phyloP scores from a whole-genome alignment of 2,888 invertebrate genomes.

The Pediacus dermestoides region DNA sequence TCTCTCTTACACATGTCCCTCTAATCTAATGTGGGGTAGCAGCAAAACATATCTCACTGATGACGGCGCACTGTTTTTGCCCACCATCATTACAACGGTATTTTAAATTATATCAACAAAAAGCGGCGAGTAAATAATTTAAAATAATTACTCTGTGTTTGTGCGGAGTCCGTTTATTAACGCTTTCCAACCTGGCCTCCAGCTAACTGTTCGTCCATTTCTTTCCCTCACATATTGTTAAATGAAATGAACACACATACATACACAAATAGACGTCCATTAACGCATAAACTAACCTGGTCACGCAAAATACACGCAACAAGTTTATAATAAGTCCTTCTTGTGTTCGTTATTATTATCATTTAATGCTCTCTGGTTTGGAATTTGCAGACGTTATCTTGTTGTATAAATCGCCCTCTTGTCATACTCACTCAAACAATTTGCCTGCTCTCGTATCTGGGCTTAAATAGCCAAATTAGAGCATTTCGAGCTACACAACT shows the following conservation, averaged over 20 bases:
- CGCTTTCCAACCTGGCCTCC: slow-evolving; percentile 7
- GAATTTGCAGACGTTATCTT: slow-evolving; percentile 30
- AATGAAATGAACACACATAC: too few species aligned
- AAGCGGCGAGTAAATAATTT: slow-evolving; percentile 22
- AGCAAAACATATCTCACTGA: slow-evolving; percentile 13
- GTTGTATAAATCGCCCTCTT: slow-evolving; percentile 30
- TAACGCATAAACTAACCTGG: too few species aligned
- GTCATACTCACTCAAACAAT: slow-evolving; percentile 29
- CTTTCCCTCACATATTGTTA: slow-evolving; percentile 4
- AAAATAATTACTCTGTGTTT: slow-evolving; percentile 18
- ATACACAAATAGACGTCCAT: too few species aligned
- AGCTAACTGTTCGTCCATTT: neutral
- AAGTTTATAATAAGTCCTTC: too few species aligned
- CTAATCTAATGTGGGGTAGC: slow-evolving; percentile 9
- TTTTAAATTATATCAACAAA: slow-evolving; percentile 20
- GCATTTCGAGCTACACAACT: slow-evolving; percentile 1
- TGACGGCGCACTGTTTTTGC: slow-evolving; percentile 10
- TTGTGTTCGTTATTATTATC: slow-evolving; percentile 21
- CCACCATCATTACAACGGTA: slow-evolving; percentile 7
- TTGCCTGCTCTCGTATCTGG: slow-evolving; percentile 26
- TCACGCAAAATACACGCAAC: slow-evolving; percentile 27
- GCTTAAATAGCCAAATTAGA: slow-evolving; percentile 19
- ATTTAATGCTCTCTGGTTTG: slow-evolving; percentile 21
- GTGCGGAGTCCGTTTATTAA: slow-evolving; percentile 17
- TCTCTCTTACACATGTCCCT: too few species aligned